Evolutionary conservation across 2,888 invertebrate genomes (phyloP).

Genomic region (Ptilodon capucinus): DNA sequence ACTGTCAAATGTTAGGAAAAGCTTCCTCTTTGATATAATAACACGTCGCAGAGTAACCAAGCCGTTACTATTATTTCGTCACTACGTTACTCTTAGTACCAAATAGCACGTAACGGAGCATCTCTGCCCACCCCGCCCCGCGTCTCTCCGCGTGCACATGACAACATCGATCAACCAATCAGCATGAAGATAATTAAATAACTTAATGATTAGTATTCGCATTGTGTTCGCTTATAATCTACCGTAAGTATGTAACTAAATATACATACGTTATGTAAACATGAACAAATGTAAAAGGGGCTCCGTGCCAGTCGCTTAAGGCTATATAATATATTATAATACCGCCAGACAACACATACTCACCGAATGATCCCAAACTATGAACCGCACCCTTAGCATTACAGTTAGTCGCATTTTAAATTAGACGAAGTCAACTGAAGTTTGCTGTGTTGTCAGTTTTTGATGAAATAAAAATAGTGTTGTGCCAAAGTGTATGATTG

Average conservation of each 20-base stretch:
- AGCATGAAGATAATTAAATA: slow-evolving; percentile 60
- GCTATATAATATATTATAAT: no score
- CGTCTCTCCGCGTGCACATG: slow-evolving; percentile 52
- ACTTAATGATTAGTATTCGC: slow-evolving; percentile 75
- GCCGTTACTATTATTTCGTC: not conserved
- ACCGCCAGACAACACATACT: no score
- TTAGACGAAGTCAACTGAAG: no score
- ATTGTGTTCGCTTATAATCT: slow-evolving; percentile 66
- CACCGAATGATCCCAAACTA: no score
- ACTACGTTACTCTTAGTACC: not conserved
- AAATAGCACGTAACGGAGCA: not conserved
- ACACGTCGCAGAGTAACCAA: no score
- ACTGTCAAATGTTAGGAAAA: no score
- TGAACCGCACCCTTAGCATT: no score
- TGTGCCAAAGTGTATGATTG: no score
- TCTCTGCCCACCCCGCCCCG: slow-evolving; percentile 2
- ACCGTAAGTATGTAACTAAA: slow-evolving; percentile 44
- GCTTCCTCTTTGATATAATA: no score
- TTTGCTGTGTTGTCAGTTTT: no score
- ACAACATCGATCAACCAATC: slow-evolving; percentile 67
- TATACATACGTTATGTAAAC: slow-evolving; percentile 40
- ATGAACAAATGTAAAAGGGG: not conserved
- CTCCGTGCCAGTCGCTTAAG: not conserved
- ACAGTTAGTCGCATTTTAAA: no score
- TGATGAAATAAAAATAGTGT: no score